A percentile compares a stretch with the other conserved stretches of the same genome.
These are phyloP conservation scores for Euura saliciscinereae DNA, from an alignment of 1,140 invertebrate species.

Conservation along the genomic window DNA sequence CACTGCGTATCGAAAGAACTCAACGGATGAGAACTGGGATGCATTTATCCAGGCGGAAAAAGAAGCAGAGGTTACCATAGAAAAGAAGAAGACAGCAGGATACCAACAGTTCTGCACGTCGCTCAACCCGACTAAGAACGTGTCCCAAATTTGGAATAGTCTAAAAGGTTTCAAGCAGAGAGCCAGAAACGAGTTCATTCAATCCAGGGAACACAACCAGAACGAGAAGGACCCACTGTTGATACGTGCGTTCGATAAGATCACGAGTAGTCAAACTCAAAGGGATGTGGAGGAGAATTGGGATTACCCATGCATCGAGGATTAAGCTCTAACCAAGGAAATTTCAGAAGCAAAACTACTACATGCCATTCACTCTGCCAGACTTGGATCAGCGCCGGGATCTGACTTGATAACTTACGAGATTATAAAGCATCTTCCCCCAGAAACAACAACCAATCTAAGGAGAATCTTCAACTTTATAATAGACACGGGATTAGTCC, in stretches of 20 bases:
- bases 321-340: background rate
- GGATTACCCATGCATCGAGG: no score
- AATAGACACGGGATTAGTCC: background rate
- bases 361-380: background rate
- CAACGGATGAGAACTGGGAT: no score
- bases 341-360: background rate
- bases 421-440: background rate
- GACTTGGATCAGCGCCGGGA: background rate
- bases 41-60: no score
- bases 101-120: no score
- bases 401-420: background rate
- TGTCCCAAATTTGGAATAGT: no score
- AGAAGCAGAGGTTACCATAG: no score
- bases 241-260: background rate
- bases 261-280: background rate
- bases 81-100: no score
- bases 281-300: background rate
- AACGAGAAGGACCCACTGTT: background rate
- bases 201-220: no score
- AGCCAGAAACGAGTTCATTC: no score
- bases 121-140: no score
- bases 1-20: no score
- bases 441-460: background rate
- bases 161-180: no score
- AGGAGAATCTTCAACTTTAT: background rate